phyloP scores from a whole-genome alignment of 2,797 vertebrate species.

The Miichthys miiuy region DNA sequence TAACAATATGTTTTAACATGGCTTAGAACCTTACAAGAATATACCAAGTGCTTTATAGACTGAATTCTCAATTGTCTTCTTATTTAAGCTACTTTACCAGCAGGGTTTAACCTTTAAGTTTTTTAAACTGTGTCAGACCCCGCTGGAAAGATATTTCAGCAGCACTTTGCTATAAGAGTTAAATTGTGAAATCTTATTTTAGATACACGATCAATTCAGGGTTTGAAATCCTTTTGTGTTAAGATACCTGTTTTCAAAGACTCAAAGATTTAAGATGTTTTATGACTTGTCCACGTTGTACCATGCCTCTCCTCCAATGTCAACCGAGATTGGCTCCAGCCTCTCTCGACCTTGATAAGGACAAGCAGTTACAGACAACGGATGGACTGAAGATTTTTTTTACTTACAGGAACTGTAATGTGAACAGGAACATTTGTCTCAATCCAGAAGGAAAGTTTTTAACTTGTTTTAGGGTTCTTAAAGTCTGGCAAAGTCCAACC shows the following conservation, averaged over 20 bases:
- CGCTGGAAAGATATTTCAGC: neutral
- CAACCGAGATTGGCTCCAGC: no score
- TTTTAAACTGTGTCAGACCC: slow-evolving; percentile 36
- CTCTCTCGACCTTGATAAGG: no score
- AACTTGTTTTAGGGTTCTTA: neutral
- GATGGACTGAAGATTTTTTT: no score
- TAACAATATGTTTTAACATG: slow-evolving; percentile 3
- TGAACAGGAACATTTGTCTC: neutral
- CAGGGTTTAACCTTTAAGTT: slow-evolving; percentile 42
- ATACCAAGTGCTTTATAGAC: slow-evolving; percentile 37
- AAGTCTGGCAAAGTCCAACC: no score
- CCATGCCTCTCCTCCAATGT: no score
- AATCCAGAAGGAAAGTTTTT: neutral
- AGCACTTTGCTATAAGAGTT: slow-evolving; percentile 3
- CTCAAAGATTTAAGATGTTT: no score
- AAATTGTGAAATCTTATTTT: slow-evolving; percentile 8
- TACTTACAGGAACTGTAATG: neutral
- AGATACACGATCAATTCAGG: neutral
- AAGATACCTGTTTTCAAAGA: neutral
- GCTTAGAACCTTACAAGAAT: slow-evolving; percentile 26
- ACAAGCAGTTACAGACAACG: no score
- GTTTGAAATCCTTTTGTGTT: neutral
- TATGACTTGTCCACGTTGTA: no score
- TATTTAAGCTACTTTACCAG: slow-evolving; percentile 65
- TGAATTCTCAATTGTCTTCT: slow-evolving; percentile 34